Evolutionary conservation across 2,888 invertebrate genomes (phyloP).

Genomic region (Tiliacea aurago): DNA sequence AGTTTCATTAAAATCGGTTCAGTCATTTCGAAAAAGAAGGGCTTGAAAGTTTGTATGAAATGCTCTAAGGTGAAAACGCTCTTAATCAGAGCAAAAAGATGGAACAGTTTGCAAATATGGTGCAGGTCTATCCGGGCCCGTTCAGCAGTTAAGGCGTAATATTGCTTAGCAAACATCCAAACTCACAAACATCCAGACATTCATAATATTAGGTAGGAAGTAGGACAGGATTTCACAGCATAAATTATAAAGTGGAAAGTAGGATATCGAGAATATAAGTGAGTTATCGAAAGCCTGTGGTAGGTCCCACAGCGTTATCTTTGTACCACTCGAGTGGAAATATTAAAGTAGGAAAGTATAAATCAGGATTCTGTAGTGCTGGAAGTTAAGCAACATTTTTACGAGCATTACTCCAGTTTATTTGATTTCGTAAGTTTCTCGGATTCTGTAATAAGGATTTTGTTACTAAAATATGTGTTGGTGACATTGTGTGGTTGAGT

Average conservation of each 20-base stretch:
- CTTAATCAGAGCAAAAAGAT: no score
- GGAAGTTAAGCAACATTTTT: slow-evolving; percentile 72
- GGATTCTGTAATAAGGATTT: slow-evolving; percentile 54
- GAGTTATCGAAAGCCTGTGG: slow-evolving; percentile 52
- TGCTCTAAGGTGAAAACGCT: no score
- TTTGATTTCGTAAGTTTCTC: slow-evolving; percentile 61
- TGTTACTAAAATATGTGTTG: slow-evolving; percentile 58
- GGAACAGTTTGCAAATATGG: no score
- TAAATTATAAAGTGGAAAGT: not conserved
- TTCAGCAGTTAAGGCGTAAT: not conserved
- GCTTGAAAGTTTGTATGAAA: no score
- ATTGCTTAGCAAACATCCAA: not conserved
- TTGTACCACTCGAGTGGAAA: slow-evolving; percentile 64
- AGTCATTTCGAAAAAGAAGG: no score
- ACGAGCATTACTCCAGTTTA: slow-evolving; percentile 65
- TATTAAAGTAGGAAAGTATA: slow-evolving; percentile 71
- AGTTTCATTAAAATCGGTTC: no score
- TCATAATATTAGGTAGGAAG: not conserved
- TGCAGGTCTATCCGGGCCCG: not conserved
- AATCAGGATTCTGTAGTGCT: slow-evolving; percentile 69
- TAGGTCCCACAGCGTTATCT: slow-evolving; percentile 63
- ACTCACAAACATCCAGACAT: not conserved
- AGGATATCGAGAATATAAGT: slow-evolving; percentile 23
- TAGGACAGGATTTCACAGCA: not conserved
- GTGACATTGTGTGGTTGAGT: slow-evolving; percentile 57